Conservation (phyloP, 2,113 vertebrate genomes). For the Sisor rabdophorus region DNA sequence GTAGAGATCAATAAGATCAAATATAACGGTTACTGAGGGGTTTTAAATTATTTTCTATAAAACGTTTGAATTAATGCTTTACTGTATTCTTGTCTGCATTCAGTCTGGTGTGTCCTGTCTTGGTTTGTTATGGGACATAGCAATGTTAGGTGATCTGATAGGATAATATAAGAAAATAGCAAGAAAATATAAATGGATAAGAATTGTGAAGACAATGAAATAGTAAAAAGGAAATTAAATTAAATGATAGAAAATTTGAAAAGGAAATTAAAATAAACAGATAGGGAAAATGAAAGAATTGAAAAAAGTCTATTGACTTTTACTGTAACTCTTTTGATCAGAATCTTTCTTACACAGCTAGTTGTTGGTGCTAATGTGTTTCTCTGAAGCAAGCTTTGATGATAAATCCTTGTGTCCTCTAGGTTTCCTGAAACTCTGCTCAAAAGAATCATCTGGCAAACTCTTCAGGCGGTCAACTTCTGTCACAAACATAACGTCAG, state of each 20-base stretch:
- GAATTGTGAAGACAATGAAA: too few relatives aligned
- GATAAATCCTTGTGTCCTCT: conserved; percentile 27
- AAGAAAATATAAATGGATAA: too few relatives aligned
- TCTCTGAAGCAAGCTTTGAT: neutral
- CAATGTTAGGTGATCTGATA: too few relatives aligned
- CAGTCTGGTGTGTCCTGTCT: neutral
- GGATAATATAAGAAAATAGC: too few relatives aligned
- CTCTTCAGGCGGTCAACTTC: conserved; percentile 91
- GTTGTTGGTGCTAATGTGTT: conserved; percentile 26
- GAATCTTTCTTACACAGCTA: conserved; percentile 11
- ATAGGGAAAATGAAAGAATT: too few relatives aligned
- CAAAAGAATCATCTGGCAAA: conserved; percentile 95
- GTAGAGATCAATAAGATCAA: neutral
- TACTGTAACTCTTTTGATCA: conserved; percentile 30
- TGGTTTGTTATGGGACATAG: too few relatives aligned
- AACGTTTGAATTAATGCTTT: neutral
- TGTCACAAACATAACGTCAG: conserved; percentile 95
- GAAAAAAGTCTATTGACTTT: too few relatives aligned
- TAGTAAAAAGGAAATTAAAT: too few relatives aligned
- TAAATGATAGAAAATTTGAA: too few relatives aligned
- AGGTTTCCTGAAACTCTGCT: conserved; percentile 87
- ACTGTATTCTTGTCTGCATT: neutral
- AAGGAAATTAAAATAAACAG: too few relatives aligned
- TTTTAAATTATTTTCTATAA: neutral
- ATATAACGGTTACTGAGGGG: neutral